A percentile compares a stretch with the other conserved stretches of the same genome.
Conservation (phyloP, 2,113 vertebrate genomes). For the Leiothrix lutea region DNA sequence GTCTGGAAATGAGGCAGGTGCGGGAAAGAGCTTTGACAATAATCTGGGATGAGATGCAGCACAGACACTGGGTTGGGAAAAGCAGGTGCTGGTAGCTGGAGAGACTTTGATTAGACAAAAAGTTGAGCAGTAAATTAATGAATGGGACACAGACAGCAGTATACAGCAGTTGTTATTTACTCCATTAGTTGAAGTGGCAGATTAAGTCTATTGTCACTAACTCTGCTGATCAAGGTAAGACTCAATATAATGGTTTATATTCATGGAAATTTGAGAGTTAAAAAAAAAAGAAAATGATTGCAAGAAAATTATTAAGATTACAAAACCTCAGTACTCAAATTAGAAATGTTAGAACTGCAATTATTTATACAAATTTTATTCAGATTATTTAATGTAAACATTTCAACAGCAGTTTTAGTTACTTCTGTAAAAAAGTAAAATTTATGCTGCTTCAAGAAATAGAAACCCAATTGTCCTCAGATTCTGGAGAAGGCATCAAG, state of each 20-base stretch:
- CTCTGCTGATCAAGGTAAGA: neutral
- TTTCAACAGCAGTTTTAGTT: neutral
- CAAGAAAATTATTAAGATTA: neutral
- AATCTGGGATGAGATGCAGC: neutral
- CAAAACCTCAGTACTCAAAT: rapidly evolving
- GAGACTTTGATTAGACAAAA: neutral
- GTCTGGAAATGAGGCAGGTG: neutral
- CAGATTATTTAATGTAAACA: neutral
- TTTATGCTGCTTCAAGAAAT: neutral
- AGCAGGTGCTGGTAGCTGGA: neutral
- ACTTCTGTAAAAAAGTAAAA: neutral
- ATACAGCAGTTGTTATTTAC: neutral
- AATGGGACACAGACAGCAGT: neutral
- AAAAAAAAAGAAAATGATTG: neutral
- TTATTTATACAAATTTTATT: neutral
- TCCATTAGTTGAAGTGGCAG: neutral
- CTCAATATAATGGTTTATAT: neutral
- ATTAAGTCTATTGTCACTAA: neutral
- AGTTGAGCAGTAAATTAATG: neutral
- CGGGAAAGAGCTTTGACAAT: neutral
- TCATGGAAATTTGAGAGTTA: neutral
- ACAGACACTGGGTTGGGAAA: neutral
- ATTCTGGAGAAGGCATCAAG: neutral
- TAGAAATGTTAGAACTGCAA: neutral
- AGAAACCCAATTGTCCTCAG: neutral